A percentile compares a stretch with the other conserved stretches of the same genome.
phyloP scores from a whole-genome alignment of 2,888 invertebrate species.

The Idaea biselata region DNA sequence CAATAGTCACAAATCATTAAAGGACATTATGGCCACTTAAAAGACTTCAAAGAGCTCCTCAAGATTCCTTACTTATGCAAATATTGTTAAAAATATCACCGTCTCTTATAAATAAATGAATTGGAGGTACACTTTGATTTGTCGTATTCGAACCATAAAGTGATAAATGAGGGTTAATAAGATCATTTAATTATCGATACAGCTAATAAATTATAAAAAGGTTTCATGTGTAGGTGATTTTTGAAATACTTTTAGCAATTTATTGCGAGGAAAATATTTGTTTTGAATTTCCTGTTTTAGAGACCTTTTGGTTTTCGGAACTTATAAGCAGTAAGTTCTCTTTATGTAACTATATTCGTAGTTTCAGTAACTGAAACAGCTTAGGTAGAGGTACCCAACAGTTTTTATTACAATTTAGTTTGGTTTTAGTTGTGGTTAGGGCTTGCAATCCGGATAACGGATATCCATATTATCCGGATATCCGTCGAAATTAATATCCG shows the following conservation, averaged over 20 bases:
- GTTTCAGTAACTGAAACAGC: too few relatives aligned
- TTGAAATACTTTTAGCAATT: conserved; percentile 2
- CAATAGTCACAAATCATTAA: conserved; percentile 53
- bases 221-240: conserved; percentile 12
- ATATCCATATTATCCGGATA: too few relatives aligned
- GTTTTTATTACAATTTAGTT: too few relatives aligned
- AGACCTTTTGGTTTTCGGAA: neutral
- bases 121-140: conserved; percentile 57
- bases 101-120: conserved; percentile 59
- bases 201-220: conserved; percentile 44
- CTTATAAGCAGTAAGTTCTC: too few relatives aligned
- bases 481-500: too few relatives aligned
- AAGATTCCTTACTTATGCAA: conserved; percentile 66
- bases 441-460: too few relatives aligned
- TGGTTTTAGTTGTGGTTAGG: too few relatives aligned
- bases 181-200: conserved; percentile 68
- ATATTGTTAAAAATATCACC: conserved; percentile 60
- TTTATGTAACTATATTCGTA: too few relatives aligned
- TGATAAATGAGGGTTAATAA: conserved; percentile 66
- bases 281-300: neutral
- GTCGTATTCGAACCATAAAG: conserved; percentile 58
- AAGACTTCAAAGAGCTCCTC: conserved; percentile 70
- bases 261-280: neutral
- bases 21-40: conserved; percentile 53
- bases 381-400: too few relatives aligned